A percentile compares a stretch with the other conserved stretches of the same genome.
Conservation (phyloP, 2,888 invertebrate genomes). For the Pterostichus madidus region DNA sequence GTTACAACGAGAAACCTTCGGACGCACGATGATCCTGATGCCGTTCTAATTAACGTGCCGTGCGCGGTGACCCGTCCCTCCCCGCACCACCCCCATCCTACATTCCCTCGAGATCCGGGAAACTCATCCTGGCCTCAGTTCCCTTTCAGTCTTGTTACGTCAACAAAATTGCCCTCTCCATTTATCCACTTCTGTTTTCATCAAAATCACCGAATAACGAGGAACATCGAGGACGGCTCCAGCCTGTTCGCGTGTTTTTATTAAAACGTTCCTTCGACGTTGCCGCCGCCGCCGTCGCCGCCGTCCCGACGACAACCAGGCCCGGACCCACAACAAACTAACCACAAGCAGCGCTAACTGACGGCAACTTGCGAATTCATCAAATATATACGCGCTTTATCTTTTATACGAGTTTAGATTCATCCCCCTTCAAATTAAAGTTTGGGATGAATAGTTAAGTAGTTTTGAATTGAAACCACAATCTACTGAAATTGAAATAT, state of each 20-base stretch:
- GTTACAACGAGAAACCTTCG: too few relatives aligned
- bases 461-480: too few relatives aligned
- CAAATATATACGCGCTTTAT: not conserved
- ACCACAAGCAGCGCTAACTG: not conserved
- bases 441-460: not conserved
- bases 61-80: constrained; percentile 21
- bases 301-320: constrained; percentile 7
- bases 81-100: not conserved
- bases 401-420: not conserved
- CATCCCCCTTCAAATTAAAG: not conserved
- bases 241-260: constrained; percentile 47
- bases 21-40: constrained; percentile 32
- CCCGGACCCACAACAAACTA: constrained; percentile 42
- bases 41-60: constrained; percentile 49
- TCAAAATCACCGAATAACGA: constrained; percentile 66
- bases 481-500: too few relatives aligned
- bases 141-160: constrained; percentile 62
- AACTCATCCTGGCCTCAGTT: constrained; percentile 47
- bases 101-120: constrained; percentile 42
- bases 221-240: constrained; percentile 55
- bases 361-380: not conserved
- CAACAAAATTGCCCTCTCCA: constrained; percentile 65
- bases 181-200: constrained; percentile 66
- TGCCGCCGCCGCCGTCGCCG: not conserved
- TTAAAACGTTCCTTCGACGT: constrained; percentile 40